phyloP scores from a whole-genome alignment of 2,888 invertebrate genomes.

The Amiota mariae region DNA sequence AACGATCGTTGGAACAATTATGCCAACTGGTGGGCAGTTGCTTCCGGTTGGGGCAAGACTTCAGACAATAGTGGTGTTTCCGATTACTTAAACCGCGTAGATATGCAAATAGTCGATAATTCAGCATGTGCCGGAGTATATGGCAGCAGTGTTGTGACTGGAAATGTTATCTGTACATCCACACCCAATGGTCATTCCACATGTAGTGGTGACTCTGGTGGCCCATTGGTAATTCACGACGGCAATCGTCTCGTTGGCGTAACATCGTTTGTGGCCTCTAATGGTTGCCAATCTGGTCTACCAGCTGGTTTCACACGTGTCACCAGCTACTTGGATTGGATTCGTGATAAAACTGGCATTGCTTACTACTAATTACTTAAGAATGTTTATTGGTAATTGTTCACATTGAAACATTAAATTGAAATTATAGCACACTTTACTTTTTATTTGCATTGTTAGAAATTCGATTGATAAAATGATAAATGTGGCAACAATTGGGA shows the following conservation, averaged over 20 bases:
- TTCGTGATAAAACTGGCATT: slow-evolving; percentile 41
- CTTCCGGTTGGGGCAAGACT: slow-evolving; percentile 55
- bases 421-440: no score
- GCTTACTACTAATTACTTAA: slow-evolving; percentile 12
- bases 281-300: slow-evolving; percentile 30
- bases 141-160: slow-evolving; percentile 58
- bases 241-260: slow-evolving; percentile 42
- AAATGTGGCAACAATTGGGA: no score
- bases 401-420: no score
- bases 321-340: slow-evolving; percentile 48
- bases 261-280: slow-evolving; percentile 41
- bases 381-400: background rate
- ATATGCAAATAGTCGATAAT: slow-evolving; percentile 57
- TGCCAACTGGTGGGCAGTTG: slow-evolving; percentile 36
- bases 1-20: slow-evolving; percentile 38
- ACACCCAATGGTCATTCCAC: slow-evolving; percentile 41
- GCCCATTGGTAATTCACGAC: slow-evolving; percentile 46
- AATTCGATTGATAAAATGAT: no score
- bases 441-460: no score
- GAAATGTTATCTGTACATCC: slow-evolving; percentile 35
- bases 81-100: slow-evolving; percentile 45
- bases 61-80: slow-evolving; percentile 56
- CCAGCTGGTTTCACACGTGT: slow-evolving; percentile 48
- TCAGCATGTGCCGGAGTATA: slow-evolving; percentile 68
- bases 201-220: slow-evolving; percentile 49